phyloP scores from a whole-genome alignment of 1,140 invertebrate species.

The Aricia agestis region DNA sequence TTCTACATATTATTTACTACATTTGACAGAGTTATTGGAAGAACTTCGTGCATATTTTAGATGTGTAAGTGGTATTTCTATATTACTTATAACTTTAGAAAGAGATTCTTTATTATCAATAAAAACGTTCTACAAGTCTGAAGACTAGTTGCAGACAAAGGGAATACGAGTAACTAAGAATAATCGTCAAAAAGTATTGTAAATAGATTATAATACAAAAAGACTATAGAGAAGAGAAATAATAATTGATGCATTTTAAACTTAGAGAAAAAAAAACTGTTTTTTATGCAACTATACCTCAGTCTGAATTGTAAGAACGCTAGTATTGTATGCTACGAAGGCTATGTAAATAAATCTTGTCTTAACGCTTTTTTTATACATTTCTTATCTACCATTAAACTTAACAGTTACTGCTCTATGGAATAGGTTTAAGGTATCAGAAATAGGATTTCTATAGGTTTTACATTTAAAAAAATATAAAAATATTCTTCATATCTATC shows the following conservation, averaged over 20 bases:
- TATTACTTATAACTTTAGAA: conserved; percentile 5
- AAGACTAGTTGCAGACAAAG: background rate
- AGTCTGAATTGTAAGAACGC: too few species aligned
- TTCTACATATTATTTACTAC: too few species aligned
- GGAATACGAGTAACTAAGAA: too few species aligned
- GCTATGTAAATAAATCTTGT: background rate
- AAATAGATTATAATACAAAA: too few species aligned
- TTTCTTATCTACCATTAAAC: conserved; percentile 13
- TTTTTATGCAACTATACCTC: too few species aligned
- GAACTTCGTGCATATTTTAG: background rate
- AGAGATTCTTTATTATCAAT: background rate
- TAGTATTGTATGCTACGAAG: too few species aligned
- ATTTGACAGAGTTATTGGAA: background rate
- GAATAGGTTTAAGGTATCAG: conserved; percentile 23
- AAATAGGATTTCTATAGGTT: conserved; percentile 46
- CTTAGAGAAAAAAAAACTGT: too few species aligned
- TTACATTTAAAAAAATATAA: conserved; percentile 61
- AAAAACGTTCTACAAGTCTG: background rate
- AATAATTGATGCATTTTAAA: too few species aligned
- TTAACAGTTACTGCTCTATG: conserved; percentile 15
- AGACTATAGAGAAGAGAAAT: too few species aligned
- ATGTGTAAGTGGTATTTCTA: conserved; percentile 7
- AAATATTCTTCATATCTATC: conserved; percentile 69
- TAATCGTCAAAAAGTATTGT: too few species aligned
- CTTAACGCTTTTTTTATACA: conserved; percentile 8